Conservation (phyloP, 2,888 invertebrate species). For the Scaptomyza caliginosa region DNA sequence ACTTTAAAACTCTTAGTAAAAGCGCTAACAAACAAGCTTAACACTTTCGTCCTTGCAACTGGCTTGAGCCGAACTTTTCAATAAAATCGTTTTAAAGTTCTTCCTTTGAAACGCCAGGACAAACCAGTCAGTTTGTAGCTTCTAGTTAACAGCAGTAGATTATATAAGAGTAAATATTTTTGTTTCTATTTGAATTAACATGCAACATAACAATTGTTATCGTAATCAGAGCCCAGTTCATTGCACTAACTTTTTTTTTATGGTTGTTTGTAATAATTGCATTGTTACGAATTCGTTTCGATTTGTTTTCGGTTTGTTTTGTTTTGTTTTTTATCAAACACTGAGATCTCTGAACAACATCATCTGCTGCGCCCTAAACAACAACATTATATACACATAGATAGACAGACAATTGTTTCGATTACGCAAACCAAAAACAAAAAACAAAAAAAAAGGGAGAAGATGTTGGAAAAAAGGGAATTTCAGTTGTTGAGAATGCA, state of each 20-base stretch:
- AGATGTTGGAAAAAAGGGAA: not conserved
- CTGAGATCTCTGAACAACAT: slow-evolving; percentile 19
- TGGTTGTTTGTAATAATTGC: not conserved
- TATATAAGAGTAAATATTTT: not conserved
- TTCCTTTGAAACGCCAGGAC: no score
- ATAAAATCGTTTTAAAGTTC: no score
- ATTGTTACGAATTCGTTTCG: slow-evolving; percentile 30
- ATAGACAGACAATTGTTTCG: slow-evolving; percentile 66
- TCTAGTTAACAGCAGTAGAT: no score
- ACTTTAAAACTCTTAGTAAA: no score
- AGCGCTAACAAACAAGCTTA: no score
- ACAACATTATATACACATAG: not conserved
- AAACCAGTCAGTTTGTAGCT: no score
- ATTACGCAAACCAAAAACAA: no score
- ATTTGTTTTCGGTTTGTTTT: slow-evolving; percentile 22
- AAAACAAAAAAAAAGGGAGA: no score
- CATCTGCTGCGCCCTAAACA: slow-evolving; percentile 40
- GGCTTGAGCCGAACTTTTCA: no score
- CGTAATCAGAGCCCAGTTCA: slow-evolving; percentile 42
- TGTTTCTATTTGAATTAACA: not conserved
- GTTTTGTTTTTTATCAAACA: slow-evolving; percentile 45
- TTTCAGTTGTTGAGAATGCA: slow-evolving; percentile 39
- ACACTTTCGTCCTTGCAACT: no score
- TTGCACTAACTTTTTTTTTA: slow-evolving; percentile 50
- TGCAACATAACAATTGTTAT: not conserved